Conservation (phyloP, 2,113 vertebrate species). For the Coreoperca whiteheadi region DNA sequence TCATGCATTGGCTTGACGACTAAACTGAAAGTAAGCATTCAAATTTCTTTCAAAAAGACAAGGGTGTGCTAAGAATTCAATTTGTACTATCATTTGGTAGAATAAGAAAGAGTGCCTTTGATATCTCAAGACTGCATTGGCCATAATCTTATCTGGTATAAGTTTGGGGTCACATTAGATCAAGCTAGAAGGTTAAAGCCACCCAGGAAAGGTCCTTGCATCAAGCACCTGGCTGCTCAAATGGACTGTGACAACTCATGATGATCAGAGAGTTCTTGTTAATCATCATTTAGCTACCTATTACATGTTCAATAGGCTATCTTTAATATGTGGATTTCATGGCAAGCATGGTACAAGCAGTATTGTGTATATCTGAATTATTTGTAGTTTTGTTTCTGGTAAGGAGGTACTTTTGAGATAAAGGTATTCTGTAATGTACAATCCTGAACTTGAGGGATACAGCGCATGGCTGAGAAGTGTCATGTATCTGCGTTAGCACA, state of each 20-base stretch:
- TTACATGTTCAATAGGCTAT: constrained; percentile 83
- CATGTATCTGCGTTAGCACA: constrained; percentile 78
- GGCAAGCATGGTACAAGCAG: constrained; percentile 87
- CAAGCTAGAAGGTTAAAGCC: constrained; percentile 75
- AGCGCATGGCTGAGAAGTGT: constrained; percentile 72
- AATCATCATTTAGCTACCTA: constrained; percentile 92
- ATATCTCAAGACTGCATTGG: constrained; percentile 90
- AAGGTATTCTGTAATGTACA: constrained; percentile 82
- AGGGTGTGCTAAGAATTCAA: constrained; percentile 84
- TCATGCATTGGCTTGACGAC: constrained; percentile 84
- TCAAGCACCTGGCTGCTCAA: constrained; percentile 86
- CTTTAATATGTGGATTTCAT: constrained; percentile 85
- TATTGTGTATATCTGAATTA: constrained; percentile 84
- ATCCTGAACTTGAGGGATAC: constrained; percentile 77
- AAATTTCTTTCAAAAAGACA: constrained; percentile 88
- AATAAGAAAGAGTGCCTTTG: constrained; percentile 96
- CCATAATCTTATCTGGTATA: constrained; percentile 92
- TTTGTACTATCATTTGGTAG: constrained; percentile 92
- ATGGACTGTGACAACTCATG: constrained; percentile 86
- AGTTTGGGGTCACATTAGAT: constrained; percentile 86
- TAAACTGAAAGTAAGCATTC: constrained; percentile 86
- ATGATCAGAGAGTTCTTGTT: constrained; percentile 89
- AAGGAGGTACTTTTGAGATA: constrained; percentile 79
- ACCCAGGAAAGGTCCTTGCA: constrained; percentile 85
- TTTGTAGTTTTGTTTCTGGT: constrained; percentile 81